A percentile compares a stretch with the other conserved stretches of the same genome.
These are phyloP conservation scores for Podiceps cristatus DNA, from an alignment of 2,113 vertebrate species.

Conservation along the genomic window DNA sequence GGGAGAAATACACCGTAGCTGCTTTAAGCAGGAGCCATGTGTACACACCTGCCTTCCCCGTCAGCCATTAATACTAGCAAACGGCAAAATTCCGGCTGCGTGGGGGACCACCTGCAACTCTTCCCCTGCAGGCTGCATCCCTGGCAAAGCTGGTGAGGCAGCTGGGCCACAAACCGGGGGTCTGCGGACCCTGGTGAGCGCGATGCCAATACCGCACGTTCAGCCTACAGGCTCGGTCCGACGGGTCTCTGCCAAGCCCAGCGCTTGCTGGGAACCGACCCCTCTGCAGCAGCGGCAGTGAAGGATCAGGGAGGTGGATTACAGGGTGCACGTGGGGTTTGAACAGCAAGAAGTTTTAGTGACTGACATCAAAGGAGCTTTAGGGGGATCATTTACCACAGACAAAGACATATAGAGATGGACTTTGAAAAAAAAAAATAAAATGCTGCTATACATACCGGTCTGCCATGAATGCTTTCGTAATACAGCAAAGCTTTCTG, in stretches of 20 bases:
- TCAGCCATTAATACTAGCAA: not conserved
- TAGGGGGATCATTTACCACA: not conserved
- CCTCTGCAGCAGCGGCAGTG: not conserved
- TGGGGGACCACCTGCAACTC: not conserved
- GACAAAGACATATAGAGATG: not conserved
- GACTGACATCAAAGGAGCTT: not conserved
- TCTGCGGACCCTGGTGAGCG: not conserved
- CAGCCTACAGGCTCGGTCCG: not conserved
- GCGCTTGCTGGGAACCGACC: not conserved
- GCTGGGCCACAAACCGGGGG: not conserved
- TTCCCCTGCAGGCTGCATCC: not conserved
- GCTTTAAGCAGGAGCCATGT: not conserved
- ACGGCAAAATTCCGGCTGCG: not conserved
- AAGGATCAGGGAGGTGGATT: not conserved
- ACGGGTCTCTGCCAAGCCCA: not conserved
- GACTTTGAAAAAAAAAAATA: not conserved
- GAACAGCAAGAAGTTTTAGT: not conserved
- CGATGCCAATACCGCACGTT: not conserved
- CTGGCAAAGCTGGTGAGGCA: not conserved
- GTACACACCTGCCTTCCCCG: not conserved
- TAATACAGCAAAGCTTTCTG: conserved; percentile 95
- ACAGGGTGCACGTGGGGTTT: not conserved
- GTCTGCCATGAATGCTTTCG: conserved; percentile 93
- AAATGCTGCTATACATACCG: conserved; percentile 78
- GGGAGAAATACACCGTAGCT: not conserved